Base-by-base conservation (phyloP, 2,888 invertebrate genomes). In the Mesochorus sp. region DNA sequence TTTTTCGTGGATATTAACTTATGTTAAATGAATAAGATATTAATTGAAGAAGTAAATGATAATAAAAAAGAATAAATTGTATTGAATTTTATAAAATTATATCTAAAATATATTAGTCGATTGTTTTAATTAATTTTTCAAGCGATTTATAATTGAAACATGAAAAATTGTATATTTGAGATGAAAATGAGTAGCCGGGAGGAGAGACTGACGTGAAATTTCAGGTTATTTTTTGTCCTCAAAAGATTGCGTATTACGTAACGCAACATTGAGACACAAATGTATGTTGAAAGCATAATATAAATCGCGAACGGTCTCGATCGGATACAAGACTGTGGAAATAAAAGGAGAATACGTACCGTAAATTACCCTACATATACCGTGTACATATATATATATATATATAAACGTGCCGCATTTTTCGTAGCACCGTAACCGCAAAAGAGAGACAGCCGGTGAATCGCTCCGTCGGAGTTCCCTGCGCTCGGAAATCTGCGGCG, bases 401-500 rank as follows among this genome's bases (percentile, higher is more conserved):
- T 28, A 12, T 59, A 39, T 47, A 17, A n/a, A n/a, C n/a, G n/a
- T 8, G 24, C 4, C 47, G 64, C 39, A 59, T 14, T 51, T 51
- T 3, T 61, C 17, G 49, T 24, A 39, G 31, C 62, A 49, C 59
- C 44, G 72, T 72, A 76, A 79, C 73, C 73, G 67, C 80, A 57
- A 72, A 72, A 72, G 53, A 51, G 44, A 12, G 53, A 53, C 34
- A 2, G 19, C 28, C 26, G 59, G 44, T 64, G 55, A 64, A 73
- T 66, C 39, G 71, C 55, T 28, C 61, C n/a, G n/a, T 34, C 59
- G 76, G 79, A 76, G 78, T 76, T 76, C 70, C 79, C 73, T 67
- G 81, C 80, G 82, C 82, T 73, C 80, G 84, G 62, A 81, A 84
- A 86, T 86, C 81, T 80, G 82, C 82, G n/a, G n/a, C n/a, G n/a